Conservation (phyloP, 64 coral and sea anemone genomes). For the Porites australiensis region DNA sequence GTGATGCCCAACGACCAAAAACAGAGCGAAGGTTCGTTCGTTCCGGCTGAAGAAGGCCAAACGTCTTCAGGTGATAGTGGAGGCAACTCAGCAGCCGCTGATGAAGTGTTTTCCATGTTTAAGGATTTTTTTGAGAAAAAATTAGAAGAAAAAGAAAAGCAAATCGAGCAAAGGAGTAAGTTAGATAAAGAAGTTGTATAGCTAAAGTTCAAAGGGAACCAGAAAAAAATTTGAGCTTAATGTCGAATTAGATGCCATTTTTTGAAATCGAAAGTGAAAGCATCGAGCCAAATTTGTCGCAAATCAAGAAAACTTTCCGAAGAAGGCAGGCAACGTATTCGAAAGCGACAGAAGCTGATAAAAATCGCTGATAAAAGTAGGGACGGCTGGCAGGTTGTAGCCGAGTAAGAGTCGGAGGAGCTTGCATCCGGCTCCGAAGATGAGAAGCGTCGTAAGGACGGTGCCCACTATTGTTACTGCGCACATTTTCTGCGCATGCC, state of each 20-base stretch:
- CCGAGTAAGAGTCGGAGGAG: neutral
- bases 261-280: neutral
- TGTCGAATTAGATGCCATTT: slow-evolving; percentile 9
- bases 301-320: too few species aligned
- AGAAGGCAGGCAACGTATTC: too few species aligned
- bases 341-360: too few species aligned
- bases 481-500: too few species aligned
- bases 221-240: slow-evolving; percentile 47
- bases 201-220: slow-evolving; percentile 58
- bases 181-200: slow-evolving; percentile 6
- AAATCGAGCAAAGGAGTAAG: slow-evolving; percentile 3
- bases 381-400: neutral
- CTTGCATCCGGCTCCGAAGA: too few species aligned
- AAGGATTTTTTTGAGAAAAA: slow-evolving; percentile 5
- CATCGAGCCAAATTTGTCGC: too few species aligned
- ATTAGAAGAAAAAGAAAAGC: slow-evolving; percentile 19
- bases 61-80: too few species aligned
- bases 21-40: too few species aligned
- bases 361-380: neutral
- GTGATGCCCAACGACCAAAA: too few species aligned
- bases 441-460: too few species aligned
- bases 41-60: too few species aligned
- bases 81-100: neutral
- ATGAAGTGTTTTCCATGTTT: slow-evolving; percentile 23
- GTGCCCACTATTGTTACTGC: too few species aligned